Conservation (phyloP, 2,797 vertebrate species). For the Aratinga solstitialis region DNA sequence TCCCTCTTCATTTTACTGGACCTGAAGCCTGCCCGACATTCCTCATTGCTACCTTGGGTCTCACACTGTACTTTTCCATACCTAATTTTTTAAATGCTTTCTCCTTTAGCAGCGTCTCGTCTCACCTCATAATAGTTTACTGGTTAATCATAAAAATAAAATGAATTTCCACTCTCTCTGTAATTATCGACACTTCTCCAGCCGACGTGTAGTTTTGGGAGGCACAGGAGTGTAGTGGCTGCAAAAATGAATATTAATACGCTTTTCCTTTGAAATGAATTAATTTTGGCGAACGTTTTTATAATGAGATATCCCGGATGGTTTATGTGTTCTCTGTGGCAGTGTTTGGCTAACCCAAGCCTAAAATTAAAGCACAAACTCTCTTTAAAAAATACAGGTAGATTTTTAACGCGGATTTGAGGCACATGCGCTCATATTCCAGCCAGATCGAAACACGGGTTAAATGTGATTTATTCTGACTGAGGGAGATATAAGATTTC, state of each 20-base stretch:
- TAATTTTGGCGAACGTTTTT: not conserved
- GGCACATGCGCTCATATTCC: not conserved
- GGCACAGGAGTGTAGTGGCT: constrained; percentile 36
- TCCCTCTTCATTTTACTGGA: not conserved
- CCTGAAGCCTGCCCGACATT: not conserved
- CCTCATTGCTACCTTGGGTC: not conserved
- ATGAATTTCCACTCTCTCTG: constrained; percentile 67
- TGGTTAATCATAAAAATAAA: constrained; percentile 72
- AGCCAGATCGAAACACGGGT: not conserved
- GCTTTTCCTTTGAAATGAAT: not conserved
- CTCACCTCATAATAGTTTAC: constrained; percentile 69
- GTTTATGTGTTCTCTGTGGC: not conserved
- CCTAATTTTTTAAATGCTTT: constrained; percentile 10
- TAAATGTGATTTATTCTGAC: not conserved
- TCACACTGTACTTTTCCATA: constrained; percentile 14
- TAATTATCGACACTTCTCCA: constrained; percentile 67
- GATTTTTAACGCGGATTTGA: not conserved
- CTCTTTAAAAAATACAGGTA: not conserved
- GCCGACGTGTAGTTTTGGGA: constrained; percentile 50
- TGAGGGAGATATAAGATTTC: not conserved
- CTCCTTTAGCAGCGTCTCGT: constrained; percentile 65
- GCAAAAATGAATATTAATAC: constrained; percentile 1
- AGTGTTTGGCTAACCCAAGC: not conserved
- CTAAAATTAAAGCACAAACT: not conserved
- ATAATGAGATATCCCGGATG: constrained; percentile 9